These are phyloP conservation scores for Hippocampus mohnikei DNA, from an alignment of 2,113 vertebrate species.

Conservation along the genomic window DNA sequence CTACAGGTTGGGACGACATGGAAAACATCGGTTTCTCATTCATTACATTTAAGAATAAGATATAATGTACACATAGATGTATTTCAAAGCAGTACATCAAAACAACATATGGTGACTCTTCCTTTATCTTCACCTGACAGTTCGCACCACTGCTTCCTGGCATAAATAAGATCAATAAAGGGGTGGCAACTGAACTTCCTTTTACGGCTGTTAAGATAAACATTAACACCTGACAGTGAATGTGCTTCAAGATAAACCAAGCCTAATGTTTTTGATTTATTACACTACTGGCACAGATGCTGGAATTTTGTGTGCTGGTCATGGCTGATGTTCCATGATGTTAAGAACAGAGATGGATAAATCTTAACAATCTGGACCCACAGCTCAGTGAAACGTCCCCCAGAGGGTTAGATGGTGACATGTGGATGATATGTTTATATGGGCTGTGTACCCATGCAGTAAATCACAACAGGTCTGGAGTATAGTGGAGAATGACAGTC, in stretches of 20 bases:
- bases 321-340: slow-evolving; percentile 32
- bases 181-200: slow-evolving; percentile 54
- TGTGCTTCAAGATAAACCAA: slow-evolving; percentile 52
- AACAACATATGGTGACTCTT: slow-evolving; percentile 51
- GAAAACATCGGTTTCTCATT: slow-evolving; percentile 27
- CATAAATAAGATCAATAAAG: slow-evolving; percentile 68
- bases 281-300: slow-evolving; percentile 27
- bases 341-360: slow-evolving; percentile 39
- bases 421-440: slow-evolving; percentile 61
- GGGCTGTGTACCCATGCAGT: slow-evolving; percentile 50
- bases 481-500: slow-evolving; percentile 41
- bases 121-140: slow-evolving; percentile 54
- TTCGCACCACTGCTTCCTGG: slow-evolving; percentile 59
- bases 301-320: background rate
- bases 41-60: slow-evolving; percentile 38
- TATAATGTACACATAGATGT: slow-evolving; percentile 21
- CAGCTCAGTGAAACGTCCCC: slow-evolving; percentile 23
- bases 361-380: slow-evolving; percentile 33
- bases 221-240: slow-evolving; percentile 65
- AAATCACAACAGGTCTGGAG: slow-evolving; percentile 55
- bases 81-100: slow-evolving; percentile 26
- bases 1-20: slow-evolving; percentile 8
- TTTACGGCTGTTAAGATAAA: slow-evolving; percentile 66
- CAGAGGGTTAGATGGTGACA: slow-evolving; percentile 48
- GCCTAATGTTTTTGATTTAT: slow-evolving; percentile 31